These are phyloP conservation scores for Chesias legatella DNA, from an alignment of 2,888 invertebrate genomes.

Conservation along the genomic window DNA sequence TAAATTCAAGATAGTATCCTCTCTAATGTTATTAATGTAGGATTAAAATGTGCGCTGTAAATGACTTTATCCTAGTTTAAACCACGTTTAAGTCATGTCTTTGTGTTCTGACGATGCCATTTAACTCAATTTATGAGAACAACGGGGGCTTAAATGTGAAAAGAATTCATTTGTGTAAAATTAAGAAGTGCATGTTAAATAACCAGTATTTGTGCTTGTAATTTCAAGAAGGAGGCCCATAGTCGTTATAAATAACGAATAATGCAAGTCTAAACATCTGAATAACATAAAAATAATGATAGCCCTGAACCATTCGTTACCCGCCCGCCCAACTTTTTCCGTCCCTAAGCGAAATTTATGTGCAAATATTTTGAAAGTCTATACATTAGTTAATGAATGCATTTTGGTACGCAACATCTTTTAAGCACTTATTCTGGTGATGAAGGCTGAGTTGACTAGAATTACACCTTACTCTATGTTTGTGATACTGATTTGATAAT, in stretches of 20 bases:
- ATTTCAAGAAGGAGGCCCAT: neutral
- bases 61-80: conserved; percentile 66
- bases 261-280: conserved; percentile 25
- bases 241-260: conserved; percentile 16
- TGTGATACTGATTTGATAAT: no score
- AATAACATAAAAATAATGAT: conserved; percentile 39
- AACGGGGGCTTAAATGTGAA: conserved; percentile 22
- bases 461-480: no score
- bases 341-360: conserved; percentile 69
- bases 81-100: conserved; percentile 60
- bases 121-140: conserved; percentile 52
- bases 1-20: conserved; percentile 51
- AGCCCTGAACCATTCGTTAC: conserved; percentile 45
- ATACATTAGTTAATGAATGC: conserved; percentile 80
- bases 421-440: conserved; percentile 49
- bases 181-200: conserved; percentile 2
- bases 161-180: conserved; percentile 17
- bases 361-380: conserved; percentile 77
- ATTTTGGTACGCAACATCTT: conserved; percentile 63
- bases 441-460: no score
- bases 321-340: conserved; percentile 48
- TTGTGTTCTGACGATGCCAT: conserved; percentile 59
- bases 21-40: conserved; percentile 68
- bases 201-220: no score
- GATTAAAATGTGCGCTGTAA: conserved; percentile 69